A percentile compares a stretch with the other conserved stretches of the same genome.
Evolutionary conservation across 1,140 invertebrate species (phyloP).

Genomic region (Nasonia longicornis): DNA sequence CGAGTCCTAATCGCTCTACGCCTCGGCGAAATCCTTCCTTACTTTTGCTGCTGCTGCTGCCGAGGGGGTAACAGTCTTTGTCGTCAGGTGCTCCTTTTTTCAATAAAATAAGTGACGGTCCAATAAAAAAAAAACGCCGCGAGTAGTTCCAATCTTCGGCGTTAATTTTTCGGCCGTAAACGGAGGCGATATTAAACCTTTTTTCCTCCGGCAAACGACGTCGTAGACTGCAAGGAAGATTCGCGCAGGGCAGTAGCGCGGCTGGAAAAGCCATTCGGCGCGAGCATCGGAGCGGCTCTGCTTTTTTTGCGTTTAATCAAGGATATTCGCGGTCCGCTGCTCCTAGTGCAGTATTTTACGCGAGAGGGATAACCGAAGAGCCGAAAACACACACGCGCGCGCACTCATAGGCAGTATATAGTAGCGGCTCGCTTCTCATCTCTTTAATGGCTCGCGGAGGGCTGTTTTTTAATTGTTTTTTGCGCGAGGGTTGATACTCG

Average conservation of each 20-base stretch:
- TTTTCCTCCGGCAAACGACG: slow-evolving; percentile 1
- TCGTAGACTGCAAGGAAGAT: slow-evolving; percentile 1
- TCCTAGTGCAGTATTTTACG: slow-evolving; percentile 26
- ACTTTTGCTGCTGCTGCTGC: not conserved
- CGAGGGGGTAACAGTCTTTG: too few relatives aligned
- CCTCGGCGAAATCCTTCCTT: slow-evolving; percentile 27
- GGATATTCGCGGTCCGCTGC: slow-evolving; percentile 63
- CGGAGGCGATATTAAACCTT: not conserved
- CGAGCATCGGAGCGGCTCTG: not conserved
- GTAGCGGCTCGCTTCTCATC: slow-evolving; percentile 1
- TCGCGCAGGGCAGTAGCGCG: slow-evolving; percentile 2
- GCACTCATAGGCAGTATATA: not conserved
- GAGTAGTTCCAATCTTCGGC: slow-evolving; percentile 33
- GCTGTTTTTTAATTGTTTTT: slow-evolving; percentile 8
- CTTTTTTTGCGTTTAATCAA: slow-evolving; percentile 65
- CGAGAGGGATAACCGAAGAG: slow-evolving; percentile 5
- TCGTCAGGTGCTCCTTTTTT: not conserved
- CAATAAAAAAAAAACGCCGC: not conserved
- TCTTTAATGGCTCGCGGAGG: slow-evolving; percentile 14
- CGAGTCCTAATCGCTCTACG: not conserved
- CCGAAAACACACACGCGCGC: not conserved
- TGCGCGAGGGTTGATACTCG: not conserved
- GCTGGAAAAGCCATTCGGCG: slow-evolving; percentile 40
- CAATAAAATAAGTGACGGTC: too few relatives aligned
- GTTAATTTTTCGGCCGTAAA: slow-evolving; percentile 42